Evolutionary conservation across 2,113 vertebrate genomes (phyloP).

Genomic region (Austrofundulus limnaeus): DNA sequence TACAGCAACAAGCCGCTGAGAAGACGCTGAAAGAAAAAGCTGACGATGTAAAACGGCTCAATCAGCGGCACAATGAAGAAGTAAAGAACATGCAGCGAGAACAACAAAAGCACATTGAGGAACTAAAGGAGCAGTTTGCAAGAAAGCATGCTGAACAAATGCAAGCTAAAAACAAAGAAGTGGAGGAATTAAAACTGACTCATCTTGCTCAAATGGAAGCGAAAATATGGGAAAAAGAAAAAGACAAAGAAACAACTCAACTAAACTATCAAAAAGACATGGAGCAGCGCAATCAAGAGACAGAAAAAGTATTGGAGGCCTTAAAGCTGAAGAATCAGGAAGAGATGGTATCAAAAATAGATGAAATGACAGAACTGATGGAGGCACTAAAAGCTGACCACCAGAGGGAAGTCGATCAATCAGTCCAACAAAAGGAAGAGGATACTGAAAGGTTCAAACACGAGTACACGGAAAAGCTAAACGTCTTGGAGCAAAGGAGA

Average conservation of each 20-base stretch:
- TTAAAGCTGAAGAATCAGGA: constrained; percentile 29
- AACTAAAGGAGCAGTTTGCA: constrained; percentile 27
- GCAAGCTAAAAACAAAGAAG: constrained; percentile 36
- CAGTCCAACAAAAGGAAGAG: constrained; percentile 31
- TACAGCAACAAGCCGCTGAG: constrained; percentile 36
- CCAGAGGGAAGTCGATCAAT: constrained; percentile 8
- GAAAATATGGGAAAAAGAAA: constrained; percentile 29
- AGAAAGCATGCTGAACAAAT: constrained; percentile 30
- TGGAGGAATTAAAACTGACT: constrained; percentile 8
- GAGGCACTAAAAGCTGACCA: constrained; percentile 1
- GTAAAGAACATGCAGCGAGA: constrained; percentile 20
- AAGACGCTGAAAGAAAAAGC: constrained; percentile 39
- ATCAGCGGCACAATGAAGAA: constrained; percentile 18
- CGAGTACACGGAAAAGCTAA: constrained; percentile 12
- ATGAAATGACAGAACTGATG: constrained; percentile 25
- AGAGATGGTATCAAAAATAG: constrained; percentile 16
- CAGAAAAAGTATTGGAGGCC: constrained; percentile 31
- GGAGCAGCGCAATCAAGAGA: constrained; percentile 21
- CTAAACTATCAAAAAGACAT: constrained; percentile 13
- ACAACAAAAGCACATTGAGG: constrained; percentile 27
- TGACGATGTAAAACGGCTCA: constrained; percentile 20
- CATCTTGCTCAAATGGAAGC: neutral
- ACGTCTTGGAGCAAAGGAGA: neutral
- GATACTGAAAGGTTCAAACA: neutral
- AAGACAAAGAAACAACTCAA: constrained; percentile 29